These are phyloP conservation scores for Peromyscus nudipes DNA, from an alignment of 2,797 vertebrate species.

Conservation along the genomic window DNA sequence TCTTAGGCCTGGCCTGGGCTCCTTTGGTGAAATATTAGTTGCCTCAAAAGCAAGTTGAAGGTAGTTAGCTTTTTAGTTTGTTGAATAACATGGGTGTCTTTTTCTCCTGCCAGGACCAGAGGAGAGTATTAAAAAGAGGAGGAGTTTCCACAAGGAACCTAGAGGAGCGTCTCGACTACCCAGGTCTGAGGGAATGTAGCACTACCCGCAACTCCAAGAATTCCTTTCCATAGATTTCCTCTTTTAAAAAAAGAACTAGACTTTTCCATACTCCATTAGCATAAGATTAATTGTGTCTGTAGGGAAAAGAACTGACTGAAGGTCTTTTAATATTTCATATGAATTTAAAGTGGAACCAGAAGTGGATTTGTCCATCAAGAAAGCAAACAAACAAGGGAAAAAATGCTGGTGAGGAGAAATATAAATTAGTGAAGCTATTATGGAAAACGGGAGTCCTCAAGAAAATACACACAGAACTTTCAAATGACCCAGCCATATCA, in stretches of 20 bases:
- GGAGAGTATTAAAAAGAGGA: not conserved
- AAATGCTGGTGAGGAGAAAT: not conserved
- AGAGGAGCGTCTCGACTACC: no score
- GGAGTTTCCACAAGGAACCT: not conserved
- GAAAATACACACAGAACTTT: not conserved
- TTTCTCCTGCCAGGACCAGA: not conserved
- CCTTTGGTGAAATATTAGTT: not conserved
- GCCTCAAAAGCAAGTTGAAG: not conserved
- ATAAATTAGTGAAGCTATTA: not conserved
- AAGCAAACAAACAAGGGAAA: not conserved
- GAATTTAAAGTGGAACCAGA: constrained; percentile 35
- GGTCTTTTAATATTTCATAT: constrained; percentile 15
- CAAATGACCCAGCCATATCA: not conserved
- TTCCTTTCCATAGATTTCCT: constrained; percentile 18
- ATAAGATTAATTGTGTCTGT: not conserved
- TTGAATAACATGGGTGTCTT: not conserved
- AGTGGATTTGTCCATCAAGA: not conserved
- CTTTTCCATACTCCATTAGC: not conserved
- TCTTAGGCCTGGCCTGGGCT: not conserved
- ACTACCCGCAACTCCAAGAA: not conserved
- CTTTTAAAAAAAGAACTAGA: constrained; percentile 3
- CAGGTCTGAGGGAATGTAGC: not conserved
- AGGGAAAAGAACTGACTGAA: not conserved
- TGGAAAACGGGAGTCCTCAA: not conserved
- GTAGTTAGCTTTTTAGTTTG: not conserved